phyloP scores from a whole-genome alignment of 2,888 invertebrate species.

The Dorcus parallelipipedus region DNA sequence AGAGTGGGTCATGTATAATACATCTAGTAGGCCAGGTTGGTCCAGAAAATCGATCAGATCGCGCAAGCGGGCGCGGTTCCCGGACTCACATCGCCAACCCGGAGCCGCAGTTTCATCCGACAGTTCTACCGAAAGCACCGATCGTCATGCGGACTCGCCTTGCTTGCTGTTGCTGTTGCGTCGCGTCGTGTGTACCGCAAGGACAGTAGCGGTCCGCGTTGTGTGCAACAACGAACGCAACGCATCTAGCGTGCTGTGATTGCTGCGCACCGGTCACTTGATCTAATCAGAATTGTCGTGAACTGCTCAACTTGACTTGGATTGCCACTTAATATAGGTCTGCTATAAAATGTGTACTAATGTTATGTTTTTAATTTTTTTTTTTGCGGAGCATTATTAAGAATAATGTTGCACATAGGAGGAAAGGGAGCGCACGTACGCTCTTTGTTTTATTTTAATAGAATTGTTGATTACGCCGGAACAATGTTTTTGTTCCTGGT shows the following conservation, averaged over 20 bases:
- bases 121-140: constrained; percentile 9
- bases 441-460: too few species aligned
- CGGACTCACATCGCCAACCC: constrained; percentile 25
- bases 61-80: constrained; percentile 40
- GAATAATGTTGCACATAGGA: too few species aligned
- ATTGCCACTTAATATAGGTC: too few species aligned
- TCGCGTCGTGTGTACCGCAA: constrained; percentile 1
- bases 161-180: constrained; percentile 4
- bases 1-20: constrained; percentile 44
- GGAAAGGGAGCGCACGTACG: too few species aligned
- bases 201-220: neutral
- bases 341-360: too few species aligned
- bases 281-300: too few species aligned
- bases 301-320: too few species aligned
- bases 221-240: constrained; percentile 2
- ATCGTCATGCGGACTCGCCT: constrained; percentile 1
- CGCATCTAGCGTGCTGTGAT: constrained; percentile 7
- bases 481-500: too few species aligned
- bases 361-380: too few species aligned
- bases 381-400: too few species aligned
- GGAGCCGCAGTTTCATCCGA: constrained; percentile 19
- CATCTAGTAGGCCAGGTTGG: constrained; percentile 45
- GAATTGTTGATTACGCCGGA: too few species aligned
- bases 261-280: constrained; percentile 5
- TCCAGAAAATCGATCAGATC: constrained; percentile 43